Evolutionary conservation across 1,140 invertebrate species (phyloP).

Genomic region (Scylla paramamosain): DNA sequence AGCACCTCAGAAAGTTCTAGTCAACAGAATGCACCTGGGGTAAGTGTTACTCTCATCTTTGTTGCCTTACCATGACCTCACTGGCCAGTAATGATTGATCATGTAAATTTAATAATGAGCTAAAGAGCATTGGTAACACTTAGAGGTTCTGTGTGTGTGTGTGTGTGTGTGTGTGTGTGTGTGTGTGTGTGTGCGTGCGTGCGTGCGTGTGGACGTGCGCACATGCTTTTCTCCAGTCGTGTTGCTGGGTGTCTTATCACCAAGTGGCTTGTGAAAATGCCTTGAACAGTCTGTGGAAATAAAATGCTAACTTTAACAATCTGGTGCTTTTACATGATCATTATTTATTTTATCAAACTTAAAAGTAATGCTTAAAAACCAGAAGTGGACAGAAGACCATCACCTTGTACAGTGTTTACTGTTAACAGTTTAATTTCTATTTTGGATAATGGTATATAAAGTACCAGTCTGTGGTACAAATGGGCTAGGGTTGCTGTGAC

Average conservation of each 20-base stretch:
- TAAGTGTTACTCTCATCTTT: slow-evolving; percentile 73
- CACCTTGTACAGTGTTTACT: too few species aligned
- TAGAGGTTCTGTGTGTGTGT: background rate
- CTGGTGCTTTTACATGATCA: too few species aligned
- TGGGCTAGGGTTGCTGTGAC: too few species aligned
- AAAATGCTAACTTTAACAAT: too few species aligned
- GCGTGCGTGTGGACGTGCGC: background rate
- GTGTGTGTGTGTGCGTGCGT: slow-evolving; percentile 2
- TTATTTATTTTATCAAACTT: too few species aligned
- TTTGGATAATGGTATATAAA: too few species aligned
- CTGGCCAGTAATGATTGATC: slow-evolving; percentile 6
- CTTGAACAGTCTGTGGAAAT: too few species aligned
- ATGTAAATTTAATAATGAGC: background rate
- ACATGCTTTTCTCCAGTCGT: background rate
- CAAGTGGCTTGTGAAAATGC: slow-evolving; percentile 30
- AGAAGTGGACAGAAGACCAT: too few species aligned
- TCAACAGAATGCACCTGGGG: slow-evolving; percentile 78
- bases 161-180: background rate
- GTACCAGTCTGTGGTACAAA: too few species aligned
- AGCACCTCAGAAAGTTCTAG: slow-evolving; percentile 76
- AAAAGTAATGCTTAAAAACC: too few species aligned
- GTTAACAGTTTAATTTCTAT: too few species aligned
- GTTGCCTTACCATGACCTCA: slow-evolving; percentile 58
- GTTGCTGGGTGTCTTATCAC: background rate
- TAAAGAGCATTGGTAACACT: background rate